Percentiles rank a stretch among this genome's conserved stretches.
These are phyloP conservation scores for Caenorhabditis japonica DNA, from an alignment of 2,888 invertebrate species.

Conservation along the genomic window DNA sequence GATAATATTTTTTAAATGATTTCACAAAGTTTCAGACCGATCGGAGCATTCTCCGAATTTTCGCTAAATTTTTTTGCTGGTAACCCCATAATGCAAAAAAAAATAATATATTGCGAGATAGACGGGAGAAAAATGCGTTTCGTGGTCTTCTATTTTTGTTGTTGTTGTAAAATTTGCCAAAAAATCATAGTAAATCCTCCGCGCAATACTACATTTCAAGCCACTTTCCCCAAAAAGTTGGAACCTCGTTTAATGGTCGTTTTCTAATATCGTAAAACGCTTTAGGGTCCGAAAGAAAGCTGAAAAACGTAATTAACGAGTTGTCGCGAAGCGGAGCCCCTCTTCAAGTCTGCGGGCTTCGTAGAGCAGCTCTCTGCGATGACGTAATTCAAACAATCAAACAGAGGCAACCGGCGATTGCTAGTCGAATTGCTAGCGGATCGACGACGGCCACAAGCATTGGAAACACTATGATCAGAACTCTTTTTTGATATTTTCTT, in stretches of 20 bases:
- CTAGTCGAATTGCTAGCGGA: constrained; percentile 21
- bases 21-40: too few relatives aligned
- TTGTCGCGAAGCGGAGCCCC: constrained; percentile 24
- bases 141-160: background rate
- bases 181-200: too few relatives aligned
- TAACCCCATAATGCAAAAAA: too few relatives aligned
- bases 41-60: too few relatives aligned
- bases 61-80: too few relatives aligned
- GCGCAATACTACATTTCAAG: too few relatives aligned
- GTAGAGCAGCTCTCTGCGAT: constrained; percentile 42
- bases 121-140: background rate
- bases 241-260: too few relatives aligned
- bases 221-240: too few relatives aligned
- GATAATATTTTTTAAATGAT: too few relatives aligned
- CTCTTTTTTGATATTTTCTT: constrained; percentile 2
- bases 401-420: constrained; percentile 28
- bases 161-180: background rate
- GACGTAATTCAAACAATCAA: constrained; percentile 48
- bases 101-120: too few relatives aligned
- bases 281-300: constrained; percentile 41
- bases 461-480: constrained; percentile 3
- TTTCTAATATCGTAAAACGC: too few relatives aligned
- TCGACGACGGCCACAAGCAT: background rate
- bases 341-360: constrained; percentile 42
- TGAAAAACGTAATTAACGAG: constrained; percentile 25